These are phyloP conservation scores for Agrilus cyanescens DNA, from an alignment of 2,888 invertebrate genomes.

Conservation along the genomic window DNA sequence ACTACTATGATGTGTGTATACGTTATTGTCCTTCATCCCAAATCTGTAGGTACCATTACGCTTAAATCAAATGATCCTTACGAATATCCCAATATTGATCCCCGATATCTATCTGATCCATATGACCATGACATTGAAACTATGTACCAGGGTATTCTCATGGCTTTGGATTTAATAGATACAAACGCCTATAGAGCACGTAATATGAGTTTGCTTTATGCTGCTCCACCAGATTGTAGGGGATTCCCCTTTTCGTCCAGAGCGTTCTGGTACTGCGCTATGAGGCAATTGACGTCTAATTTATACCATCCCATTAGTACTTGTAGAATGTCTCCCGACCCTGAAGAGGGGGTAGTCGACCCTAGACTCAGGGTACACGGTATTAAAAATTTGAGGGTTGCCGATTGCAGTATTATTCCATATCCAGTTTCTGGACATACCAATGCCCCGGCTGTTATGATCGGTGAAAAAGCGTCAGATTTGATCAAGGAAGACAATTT, in stretches of 20 bases:
- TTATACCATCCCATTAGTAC: slow-evolving; percentile 41
- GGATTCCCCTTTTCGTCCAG: slow-evolving; percentile 28
- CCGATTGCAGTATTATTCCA: slow-evolving; percentile 43
- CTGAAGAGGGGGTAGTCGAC: slow-evolving; percentile 41
- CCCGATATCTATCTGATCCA: slow-evolving; percentile 19
- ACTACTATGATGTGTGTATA: slow-evolving; percentile 12
- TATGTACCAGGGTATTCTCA: slow-evolving; percentile 44
- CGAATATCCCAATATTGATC: slow-evolving; percentile 24
- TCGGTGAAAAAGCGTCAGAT: slow-evolving; percentile 42
- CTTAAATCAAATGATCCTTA: slow-evolving; percentile 22
- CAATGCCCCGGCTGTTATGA: slow-evolving; percentile 40
- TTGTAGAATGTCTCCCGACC: slow-evolving; percentile 40
- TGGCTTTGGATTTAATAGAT: slow-evolving; percentile 15
- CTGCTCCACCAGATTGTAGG: slow-evolving; percentile 39
- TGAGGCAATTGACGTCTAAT: slow-evolving; percentile 33
- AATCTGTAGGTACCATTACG: slow-evolving; percentile 21
- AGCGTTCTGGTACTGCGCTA: slow-evolving; percentile 39
- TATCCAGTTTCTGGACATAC: slow-evolving; percentile 39
- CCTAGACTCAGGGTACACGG: slow-evolving; percentile 39
- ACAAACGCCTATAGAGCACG: slow-evolving; percentile 48
- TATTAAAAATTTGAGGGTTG: slow-evolving; percentile 37
- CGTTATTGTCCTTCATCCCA: slow-evolving; percentile 20
- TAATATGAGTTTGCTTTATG: slow-evolving; percentile 42
- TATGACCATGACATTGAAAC: slow-evolving; percentile 52
- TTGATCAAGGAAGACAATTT: slow-evolving; percentile 28